Evolutionary conservation across 2,888 invertebrate species (phyloP), one percentile per base, ranked within the genome.

Genomic region (Aricia artaxerxes): DNA sequence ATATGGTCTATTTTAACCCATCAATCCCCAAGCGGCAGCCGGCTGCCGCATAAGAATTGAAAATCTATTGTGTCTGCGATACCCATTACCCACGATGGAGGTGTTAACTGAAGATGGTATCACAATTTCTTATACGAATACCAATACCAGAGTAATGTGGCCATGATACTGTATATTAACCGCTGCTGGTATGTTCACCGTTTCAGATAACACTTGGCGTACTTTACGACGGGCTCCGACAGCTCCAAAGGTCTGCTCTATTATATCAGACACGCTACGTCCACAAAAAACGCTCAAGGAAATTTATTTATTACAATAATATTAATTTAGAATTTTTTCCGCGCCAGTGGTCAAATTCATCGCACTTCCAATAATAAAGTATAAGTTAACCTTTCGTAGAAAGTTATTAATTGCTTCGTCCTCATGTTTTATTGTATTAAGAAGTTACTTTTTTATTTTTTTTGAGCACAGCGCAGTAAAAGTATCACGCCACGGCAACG

Each of bases 331-430:
- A 73, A 78, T 38, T 78, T 78, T 80, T 75, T 38, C 49, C 76
- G 57, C 76, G 31, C 76, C 57, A 76, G 53, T 76, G 76, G 57
- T 76, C 57, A 76, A 76, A 76, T 76, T 76, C 76, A 76, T 76
- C 31, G 76, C 76, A 76, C 53, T 57, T 73, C 24, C 53, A 64
- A 75, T 78, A 75, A 76, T 57, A 76, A 79, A 81, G 78, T 79
- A 79, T 64, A 69, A 61, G 77, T 60, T 82, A 80, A 80, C 82
- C 82, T 82, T 82, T 82, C 64, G 57, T 79, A 79, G 80, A 81
- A 81, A 78, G 79, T 61, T 81, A 82, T 82, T 80, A 80, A 82
- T 82, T 79, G 80, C 78, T 57, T 77, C 76, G 78, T 79, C 49
- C 44, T 78, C 78, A 78, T 77, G 78, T 61, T 81, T 81, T 81